phyloP scores from a whole-genome alignment of 2,113 vertebrate species.

The Gnathonemus echidnorhynchus region DNA sequence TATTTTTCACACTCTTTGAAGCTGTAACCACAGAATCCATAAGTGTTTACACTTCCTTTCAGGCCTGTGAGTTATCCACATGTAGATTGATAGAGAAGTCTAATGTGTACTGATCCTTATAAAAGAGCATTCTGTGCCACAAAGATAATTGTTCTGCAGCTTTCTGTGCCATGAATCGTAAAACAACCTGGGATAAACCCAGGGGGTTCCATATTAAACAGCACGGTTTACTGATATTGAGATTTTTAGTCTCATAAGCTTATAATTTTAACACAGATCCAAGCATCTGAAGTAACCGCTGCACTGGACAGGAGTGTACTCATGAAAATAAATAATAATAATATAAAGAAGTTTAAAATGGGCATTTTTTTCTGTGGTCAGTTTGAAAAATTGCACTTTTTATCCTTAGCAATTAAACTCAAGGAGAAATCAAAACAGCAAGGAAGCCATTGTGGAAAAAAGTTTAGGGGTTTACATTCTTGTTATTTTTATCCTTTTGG shows the following conservation, averaged over 20 bases:
- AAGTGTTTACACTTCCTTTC: slow-evolving; percentile 6
- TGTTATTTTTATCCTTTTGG: slow-evolving; percentile 1
- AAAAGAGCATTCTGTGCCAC: background rate
- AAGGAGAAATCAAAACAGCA: background rate
- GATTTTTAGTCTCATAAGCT: background rate
- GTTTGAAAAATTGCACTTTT: background rate
- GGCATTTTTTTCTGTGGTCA: background rate
- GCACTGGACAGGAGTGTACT: background rate
- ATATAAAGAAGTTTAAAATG: background rate
- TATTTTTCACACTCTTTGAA: background rate
- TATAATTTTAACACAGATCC: background rate
- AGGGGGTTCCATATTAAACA: background rate
- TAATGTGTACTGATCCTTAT: background rate
- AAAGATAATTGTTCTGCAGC: background rate
- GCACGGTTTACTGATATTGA: background rate
- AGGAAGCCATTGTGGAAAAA: background rate
- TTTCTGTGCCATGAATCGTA: background rate
- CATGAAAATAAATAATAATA: background rate
- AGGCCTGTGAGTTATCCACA: background rate
- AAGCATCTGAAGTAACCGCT: background rate
- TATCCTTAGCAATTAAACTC: background rate
- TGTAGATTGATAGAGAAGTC: background rate
- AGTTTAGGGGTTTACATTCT: background rate
- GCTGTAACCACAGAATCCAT: background rate
- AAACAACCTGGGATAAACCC: background rate